phyloP scores from a whole-genome alignment of 1,140 invertebrate species.

The Steinernema feltiae region DNA sequence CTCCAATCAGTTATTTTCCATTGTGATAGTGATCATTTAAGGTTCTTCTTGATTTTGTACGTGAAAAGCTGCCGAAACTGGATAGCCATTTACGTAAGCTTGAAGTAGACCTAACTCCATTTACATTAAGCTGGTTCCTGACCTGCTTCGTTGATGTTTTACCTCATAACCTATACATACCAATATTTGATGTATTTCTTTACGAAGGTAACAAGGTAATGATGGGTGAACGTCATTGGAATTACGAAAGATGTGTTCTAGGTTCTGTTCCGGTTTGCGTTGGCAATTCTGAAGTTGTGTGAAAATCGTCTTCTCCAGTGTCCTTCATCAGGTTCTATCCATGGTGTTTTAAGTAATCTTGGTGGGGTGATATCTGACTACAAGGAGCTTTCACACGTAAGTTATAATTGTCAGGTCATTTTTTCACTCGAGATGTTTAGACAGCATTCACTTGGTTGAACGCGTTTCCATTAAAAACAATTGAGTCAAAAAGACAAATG shows the following conservation, averaged over 20 bases:
- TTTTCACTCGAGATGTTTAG: slow-evolving; percentile 45
- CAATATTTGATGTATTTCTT: slow-evolving; percentile 65
- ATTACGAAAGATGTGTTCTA: slow-evolving; percentile 3
- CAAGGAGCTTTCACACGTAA: slow-evolving; percentile 46
- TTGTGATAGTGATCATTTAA: slow-evolving; percentile 28
- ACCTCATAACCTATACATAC: slow-evolving; percentile 62
- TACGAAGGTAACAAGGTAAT: slow-evolving; percentile 64
- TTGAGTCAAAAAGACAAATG: slow-evolving; percentile 57
- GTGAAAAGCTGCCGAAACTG: slow-evolving; percentile 63
- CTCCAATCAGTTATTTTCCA: slow-evolving; percentile 10
- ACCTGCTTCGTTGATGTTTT: slow-evolving; percentile 65
- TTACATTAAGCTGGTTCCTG: slow-evolving; percentile 65
- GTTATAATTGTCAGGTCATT: background rate
- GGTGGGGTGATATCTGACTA: slow-evolving; percentile 59
- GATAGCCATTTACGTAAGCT: slow-evolving; percentile 60
- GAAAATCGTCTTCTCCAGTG: slow-evolving; percentile 62
- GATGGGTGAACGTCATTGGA: background rate
- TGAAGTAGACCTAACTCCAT: slow-evolving; percentile 62
- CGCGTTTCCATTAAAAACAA: slow-evolving; percentile 60
- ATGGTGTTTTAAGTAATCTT: slow-evolving; percentile 59
- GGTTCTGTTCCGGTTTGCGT: slow-evolving; percentile 62
- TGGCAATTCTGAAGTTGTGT: slow-evolving; percentile 63
- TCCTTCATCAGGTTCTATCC: slow-evolving; percentile 53
- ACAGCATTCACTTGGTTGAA: slow-evolving; percentile 62
- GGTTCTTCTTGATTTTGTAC: slow-evolving; percentile 63